Conservation (phyloP, 2,797 vertebrate genomes). For the Champsocephalus esox region DNA sequence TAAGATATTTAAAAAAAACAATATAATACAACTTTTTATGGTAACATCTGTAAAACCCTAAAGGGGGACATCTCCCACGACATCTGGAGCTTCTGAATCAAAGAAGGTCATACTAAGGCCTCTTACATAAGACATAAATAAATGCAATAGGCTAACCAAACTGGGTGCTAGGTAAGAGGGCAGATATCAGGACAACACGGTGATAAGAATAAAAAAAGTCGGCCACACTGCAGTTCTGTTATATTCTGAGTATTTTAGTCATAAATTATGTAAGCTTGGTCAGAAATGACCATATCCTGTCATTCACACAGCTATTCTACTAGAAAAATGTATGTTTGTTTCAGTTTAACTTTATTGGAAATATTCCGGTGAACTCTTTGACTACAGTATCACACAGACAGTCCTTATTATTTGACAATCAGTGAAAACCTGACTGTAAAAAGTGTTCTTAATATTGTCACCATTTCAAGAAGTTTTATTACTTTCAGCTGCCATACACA, state of each 20-base stretch:
- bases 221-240: neutral
- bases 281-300: no score
- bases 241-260: no score
- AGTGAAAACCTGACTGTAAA: neutral
- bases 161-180: neutral
- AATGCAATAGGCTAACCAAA: neutral
- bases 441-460: constrained; percentile 4
- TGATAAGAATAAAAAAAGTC: neutral
- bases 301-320: neutral
- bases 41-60: neutral
- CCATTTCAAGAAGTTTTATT: constrained; percentile 14
- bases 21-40: no score
- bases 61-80: neutral
- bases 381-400: neutral
- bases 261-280: no score
- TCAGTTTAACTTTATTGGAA: neutral
- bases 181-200: neutral
- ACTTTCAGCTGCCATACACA: constrained; percentile 46
- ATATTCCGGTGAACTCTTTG: neutral
- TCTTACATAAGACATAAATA: neutral
- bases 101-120: neutral
- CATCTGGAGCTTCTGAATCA: neutral
- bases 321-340: neutral
- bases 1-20: no score
- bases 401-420: neutral